Evolutionary conservation across 2,888 invertebrate species (phyloP).

Genomic region (Conops quadrifasciatus): DNA sequence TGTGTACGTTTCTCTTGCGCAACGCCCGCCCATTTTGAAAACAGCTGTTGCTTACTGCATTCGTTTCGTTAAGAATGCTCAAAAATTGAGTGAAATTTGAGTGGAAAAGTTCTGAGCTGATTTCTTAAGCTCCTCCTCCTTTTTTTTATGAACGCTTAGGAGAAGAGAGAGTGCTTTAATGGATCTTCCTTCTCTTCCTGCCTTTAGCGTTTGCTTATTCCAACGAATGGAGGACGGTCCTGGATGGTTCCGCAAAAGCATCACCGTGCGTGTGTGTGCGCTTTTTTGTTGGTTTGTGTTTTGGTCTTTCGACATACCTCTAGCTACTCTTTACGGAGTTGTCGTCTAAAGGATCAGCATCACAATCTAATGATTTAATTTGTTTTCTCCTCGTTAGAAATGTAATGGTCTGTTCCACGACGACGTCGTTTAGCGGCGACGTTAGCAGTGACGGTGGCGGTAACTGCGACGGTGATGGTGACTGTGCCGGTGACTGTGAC

Average conservation of each 20-base stretch:
- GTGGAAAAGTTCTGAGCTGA: constrained; percentile 29
- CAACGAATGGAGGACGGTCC: neutral
- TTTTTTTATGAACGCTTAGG: neutral
- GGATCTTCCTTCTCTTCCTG: neutral
- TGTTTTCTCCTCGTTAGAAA: constrained; percentile 64
- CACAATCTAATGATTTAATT: constrained; percentile 65
- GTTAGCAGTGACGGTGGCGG: neutral
- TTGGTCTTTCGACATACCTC: neutral
- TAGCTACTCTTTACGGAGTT: constrained; percentile 36
- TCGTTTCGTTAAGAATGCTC: too few species aligned
- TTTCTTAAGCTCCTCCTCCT: constrained; percentile 12
- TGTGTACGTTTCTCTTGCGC: constrained; percentile 6
- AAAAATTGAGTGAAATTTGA: constrained; percentile 40
- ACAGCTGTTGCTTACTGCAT: constrained; percentile 43
- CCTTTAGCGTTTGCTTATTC: neutral
- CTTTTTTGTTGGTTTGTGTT: neutral
- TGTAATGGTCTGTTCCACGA: constrained; percentile 62
- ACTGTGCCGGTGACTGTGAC: too few species aligned
- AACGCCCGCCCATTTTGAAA: constrained; percentile 47
- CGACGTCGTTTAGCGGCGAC: constrained; percentile 42
- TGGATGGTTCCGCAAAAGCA: neutral
- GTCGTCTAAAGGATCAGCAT: constrained; percentile 62
- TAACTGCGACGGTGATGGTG: too few species aligned
- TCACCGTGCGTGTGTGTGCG: constrained; percentile 3
- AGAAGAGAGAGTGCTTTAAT: neutral